Evolutionary conservation across 2,888 invertebrate species (phyloP).

Genomic region (Philhelius pedissequus): DNA sequence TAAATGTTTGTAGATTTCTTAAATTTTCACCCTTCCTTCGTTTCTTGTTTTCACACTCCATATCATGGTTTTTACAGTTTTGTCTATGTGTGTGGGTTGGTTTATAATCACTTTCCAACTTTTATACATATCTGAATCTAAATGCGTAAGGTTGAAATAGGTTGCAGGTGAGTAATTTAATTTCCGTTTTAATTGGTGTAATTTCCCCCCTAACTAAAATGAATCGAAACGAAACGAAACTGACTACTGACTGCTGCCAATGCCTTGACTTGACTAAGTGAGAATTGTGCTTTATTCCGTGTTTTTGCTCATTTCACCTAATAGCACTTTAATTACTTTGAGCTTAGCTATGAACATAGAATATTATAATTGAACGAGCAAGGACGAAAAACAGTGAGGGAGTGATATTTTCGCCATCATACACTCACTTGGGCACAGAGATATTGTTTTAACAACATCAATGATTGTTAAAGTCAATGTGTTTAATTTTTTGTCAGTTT

Average conservation of each 20-base stretch:
- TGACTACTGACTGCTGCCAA: constrained; percentile 10
- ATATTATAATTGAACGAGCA: too few species aligned
- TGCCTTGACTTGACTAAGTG: constrained; percentile 31
- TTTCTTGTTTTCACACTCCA: background rate
- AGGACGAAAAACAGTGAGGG: background rate
- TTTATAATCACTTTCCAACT: constrained; percentile 57
- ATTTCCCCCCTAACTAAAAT: constrained; percentile 44
- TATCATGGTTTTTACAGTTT: background rate
- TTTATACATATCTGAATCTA: constrained; percentile 22
- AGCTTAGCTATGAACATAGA: constrained; percentile 1
- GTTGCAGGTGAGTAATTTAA: constrained; percentile 68
- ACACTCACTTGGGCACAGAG: constrained; percentile 30
- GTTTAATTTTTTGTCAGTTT: constrained; percentile 11
- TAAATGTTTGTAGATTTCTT: constrained; percentile 56
- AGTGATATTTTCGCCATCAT: constrained; percentile 31
- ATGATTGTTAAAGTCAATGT: constrained; percentile 41
- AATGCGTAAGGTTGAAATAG: constrained; percentile 46
- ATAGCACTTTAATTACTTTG: constrained; percentile 60
- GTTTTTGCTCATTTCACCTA: constrained; percentile 49
- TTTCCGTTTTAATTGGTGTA: constrained; percentile 66
- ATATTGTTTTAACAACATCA: constrained; percentile 37
- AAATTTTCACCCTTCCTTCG: background rate
- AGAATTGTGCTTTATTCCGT: constrained; percentile 58
- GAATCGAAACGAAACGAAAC: background rate
- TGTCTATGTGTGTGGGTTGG: constrained; percentile 5